These are phyloP conservation scores for Callipepla californica DNA, from an alignment of 2,113 vertebrate genomes.

Conservation along the genomic window DNA sequence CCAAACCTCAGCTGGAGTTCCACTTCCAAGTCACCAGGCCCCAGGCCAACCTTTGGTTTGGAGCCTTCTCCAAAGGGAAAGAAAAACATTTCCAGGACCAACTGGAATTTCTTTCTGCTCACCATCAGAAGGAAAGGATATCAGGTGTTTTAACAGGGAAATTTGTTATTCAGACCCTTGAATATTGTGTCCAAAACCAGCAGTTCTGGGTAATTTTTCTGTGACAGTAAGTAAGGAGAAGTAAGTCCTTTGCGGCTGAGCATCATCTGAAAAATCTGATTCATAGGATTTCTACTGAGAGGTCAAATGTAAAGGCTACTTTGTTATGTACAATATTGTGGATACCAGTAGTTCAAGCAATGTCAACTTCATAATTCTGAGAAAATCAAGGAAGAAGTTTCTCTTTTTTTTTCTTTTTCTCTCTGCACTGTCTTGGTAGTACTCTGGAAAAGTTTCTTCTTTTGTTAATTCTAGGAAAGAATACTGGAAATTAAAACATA, in stretches of 20 bases:
- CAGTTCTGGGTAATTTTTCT: background rate
- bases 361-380: background rate
- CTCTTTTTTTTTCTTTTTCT: background rate
- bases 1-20: background rate
- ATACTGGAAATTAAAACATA: background rate
- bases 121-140: background rate
- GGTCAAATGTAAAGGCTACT: background rate
- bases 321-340: background rate
- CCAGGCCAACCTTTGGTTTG: background rate
- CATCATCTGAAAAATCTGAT: background rate
- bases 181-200: background rate
- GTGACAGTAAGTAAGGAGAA: background rate
- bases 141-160: background rate
- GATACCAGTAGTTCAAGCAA: background rate
- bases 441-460: background rate
- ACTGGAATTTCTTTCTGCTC: background rate
- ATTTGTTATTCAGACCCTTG: background rate
- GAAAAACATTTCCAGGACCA: background rate
- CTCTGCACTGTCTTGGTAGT: background rate
- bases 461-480: background rate
- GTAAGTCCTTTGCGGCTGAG: background rate
- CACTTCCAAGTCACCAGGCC: background rate
- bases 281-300: background rate
- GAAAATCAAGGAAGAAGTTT: background rate
- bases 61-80: background rate